A percentile compares a stretch with the other conserved stretches of the same genome.
phyloP scores from a whole-genome alignment of 2,888 invertebrate genomes.

The Agrotis clavis region DNA sequence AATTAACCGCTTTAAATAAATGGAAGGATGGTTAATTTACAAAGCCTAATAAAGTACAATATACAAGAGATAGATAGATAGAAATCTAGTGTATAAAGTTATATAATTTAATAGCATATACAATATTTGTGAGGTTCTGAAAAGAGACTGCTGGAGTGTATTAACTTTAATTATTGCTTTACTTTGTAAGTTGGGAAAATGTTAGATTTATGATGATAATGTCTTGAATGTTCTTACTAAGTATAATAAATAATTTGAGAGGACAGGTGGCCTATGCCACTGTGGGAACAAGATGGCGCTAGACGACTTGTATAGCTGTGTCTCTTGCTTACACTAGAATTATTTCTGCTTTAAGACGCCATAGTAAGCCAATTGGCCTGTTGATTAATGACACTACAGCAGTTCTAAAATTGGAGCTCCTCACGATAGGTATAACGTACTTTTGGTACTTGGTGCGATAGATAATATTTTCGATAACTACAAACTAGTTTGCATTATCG shows the following conservation, averaged over 20 bases:
- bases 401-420: slow-evolving; percentile 32
- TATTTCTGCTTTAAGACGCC: too few relatives aligned
- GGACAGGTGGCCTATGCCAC: too few relatives aligned
- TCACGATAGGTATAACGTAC: slow-evolving; percentile 76
- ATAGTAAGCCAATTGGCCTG: too few relatives aligned
- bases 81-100: slow-evolving; percentile 87
- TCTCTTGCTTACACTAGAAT: too few relatives aligned
- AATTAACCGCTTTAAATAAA: slow-evolving; percentile 62
- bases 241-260: too few relatives aligned
- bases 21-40: slow-evolving; percentile 88
- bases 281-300: too few relatives aligned
- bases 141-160: slow-evolving; percentile 38
- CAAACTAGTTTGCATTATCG: slow-evolving; percentile 73
- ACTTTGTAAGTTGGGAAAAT: neutral
- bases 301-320: too few relatives aligned
- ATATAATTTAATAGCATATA: slow-evolving; percentile 78
- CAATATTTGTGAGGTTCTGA: slow-evolving; percentile 70
- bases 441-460: slow-evolving; percentile 84
- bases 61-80: slow-evolving; percentile 87
- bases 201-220: neutral
- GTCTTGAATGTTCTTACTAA: neutral
- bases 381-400: neutral
- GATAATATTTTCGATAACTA: slow-evolving; percentile 73
- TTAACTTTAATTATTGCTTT: neutral
- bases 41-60: slow-evolving; percentile 83